These are phyloP conservation scores for Pseudopodoces humilis DNA, from an alignment of 2,113 vertebrate genomes.

Conservation along the genomic window DNA sequence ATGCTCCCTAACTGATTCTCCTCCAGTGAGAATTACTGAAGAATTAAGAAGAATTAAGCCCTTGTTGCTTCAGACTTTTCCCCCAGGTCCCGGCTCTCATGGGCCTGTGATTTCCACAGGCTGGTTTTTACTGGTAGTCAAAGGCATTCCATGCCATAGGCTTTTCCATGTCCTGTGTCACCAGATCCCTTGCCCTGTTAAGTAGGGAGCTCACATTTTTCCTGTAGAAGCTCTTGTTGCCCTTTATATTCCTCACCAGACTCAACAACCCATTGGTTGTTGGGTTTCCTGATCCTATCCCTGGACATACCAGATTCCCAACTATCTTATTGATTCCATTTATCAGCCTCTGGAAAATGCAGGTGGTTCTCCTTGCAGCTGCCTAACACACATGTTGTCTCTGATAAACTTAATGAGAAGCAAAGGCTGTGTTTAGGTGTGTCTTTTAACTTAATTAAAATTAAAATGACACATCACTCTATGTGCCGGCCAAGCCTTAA, in stretches of 20 bases:
- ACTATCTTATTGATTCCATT: background rate
- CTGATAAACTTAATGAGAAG: background rate
- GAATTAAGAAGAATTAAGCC: background rate
- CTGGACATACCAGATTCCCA: background rate
- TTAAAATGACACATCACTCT: slow-evolving; percentile 25
- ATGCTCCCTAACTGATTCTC: background rate
- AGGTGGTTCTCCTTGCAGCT: background rate
- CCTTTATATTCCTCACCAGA: background rate
- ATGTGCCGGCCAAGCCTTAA: background rate
- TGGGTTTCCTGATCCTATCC: background rate
- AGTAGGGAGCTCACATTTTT: background rate
- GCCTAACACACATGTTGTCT: background rate
- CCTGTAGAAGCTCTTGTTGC: background rate
- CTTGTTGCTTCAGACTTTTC: too few species aligned
- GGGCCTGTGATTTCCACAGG: background rate
- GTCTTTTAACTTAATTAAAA: slow-evolving; percentile 38
- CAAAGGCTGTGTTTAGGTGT: background rate
- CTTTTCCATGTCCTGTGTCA: background rate
- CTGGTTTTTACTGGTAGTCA: background rate
- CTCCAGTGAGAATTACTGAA: background rate
- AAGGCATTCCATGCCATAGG: background rate
- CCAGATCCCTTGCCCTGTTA: rapidly evolving
- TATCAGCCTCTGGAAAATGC: background rate
- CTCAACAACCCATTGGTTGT: background rate
- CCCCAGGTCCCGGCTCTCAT: background rate